Evolutionary conservation across 2,113 vertebrate genomes (phyloP), one percentile per base, ranked within the genome.

Genomic region (Anguilla japonica): DNA sequence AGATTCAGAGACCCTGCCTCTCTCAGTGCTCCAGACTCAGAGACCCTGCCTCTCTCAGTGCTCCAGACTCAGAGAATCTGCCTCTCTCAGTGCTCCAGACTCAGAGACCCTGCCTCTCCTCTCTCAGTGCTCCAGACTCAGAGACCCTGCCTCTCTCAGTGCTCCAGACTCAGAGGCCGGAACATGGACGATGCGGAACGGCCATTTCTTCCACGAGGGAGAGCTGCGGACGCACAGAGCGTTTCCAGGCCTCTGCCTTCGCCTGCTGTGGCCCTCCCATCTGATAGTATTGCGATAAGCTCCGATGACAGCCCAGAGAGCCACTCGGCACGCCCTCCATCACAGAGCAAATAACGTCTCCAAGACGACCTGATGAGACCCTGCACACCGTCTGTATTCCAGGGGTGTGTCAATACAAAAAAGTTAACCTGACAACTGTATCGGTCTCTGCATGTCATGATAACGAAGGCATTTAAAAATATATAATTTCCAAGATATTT

Each of bases 211-310:
- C 60, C 60, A 75, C 3, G 2, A 34, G n/a, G 29, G 41, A 79
- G 46, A 78, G 8, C 43, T 26, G 41, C 67, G 34, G 78, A 81
- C 67, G 80, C 20, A 6, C 9, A 56, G 20, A 7, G 60, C n/a
- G 75, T 46, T 84, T 87, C 84, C 46, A 50, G 81, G 53, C 40
- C 60, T n/a, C 83, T 80, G 71, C 75, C 60, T 79, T 83, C n/a
- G 6, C 50, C 87, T 67, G 87, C 40, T 67, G 79, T 71, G 50
- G 83, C 87, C 84, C 78, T 80, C 20, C 56, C 14, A 20, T 43
- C 29, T 81, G 75, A 81, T 20, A 53, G 75, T 15, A 81, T 46
- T 84, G 67, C 81, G 84, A 63, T 80, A 84, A 84, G 14, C 79
- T 43, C 87, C 75, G 43, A 46, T n/a, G 18, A 81, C 67, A 60